phyloP scores from a whole-genome alignment of 2,797 vertebrate species.

The Sebastiscus tertius region DNA sequence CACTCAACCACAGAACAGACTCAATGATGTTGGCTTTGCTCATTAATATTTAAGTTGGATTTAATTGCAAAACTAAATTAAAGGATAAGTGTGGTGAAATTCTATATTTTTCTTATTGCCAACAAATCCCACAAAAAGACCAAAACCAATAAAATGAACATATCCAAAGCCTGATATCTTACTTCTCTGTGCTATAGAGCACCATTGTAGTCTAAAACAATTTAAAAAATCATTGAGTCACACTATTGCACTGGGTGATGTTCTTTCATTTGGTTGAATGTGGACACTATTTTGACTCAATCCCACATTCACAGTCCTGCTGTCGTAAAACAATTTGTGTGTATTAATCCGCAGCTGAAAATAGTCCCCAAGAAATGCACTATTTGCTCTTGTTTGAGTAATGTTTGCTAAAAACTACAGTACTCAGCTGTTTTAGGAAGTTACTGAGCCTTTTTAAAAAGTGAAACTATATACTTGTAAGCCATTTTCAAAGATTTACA shows the following conservation, averaged over 20 bases:
- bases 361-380: slow-evolving; percentile 6
- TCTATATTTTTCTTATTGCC: neutral
- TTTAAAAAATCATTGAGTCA: neutral
- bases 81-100: neutral
- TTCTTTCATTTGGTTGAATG: neutral
- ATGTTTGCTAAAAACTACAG: neutral
- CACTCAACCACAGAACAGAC: neutral
- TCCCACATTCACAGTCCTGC: neutral
- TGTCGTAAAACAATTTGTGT: neutral
- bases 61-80: neutral
- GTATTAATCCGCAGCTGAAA: slow-evolving; percentile 23
- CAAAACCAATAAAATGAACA: neutral
- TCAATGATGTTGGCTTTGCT: neutral
- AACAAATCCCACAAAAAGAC: neutral
- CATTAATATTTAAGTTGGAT: neutral
- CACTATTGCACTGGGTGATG: neutral
- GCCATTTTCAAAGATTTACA: neutral
- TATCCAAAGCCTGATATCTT: neutral
- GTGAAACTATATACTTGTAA: neutral
- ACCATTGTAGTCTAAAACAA: neutral
- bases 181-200: neutral
- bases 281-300: neutral
- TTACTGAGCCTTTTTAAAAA: neutral
- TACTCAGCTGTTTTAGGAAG: neutral
- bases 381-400: neutral